phyloP scores from a whole-genome alignment of 64 coral and sea anemone genomes.

The Pocillopora damicornis region DNA sequence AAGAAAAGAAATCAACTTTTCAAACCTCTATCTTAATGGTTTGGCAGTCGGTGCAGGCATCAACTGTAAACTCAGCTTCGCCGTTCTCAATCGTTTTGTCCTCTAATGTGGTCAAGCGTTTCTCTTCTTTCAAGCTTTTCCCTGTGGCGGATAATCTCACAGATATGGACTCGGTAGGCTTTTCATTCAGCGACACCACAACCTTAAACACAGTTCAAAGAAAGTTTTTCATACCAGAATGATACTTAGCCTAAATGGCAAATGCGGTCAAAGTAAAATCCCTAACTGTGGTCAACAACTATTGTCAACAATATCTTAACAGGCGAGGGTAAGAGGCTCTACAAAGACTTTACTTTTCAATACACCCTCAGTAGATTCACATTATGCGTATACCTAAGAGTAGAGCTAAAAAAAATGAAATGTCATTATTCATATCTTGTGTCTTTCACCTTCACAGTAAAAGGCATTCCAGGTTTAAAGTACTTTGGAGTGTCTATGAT shows the following conservation, averaged over 20 bases:
- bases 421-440: no score
- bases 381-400: no score
- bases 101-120: background rate
- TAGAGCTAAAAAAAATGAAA: no score
- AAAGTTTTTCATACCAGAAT: no score
- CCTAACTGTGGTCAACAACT: no score
- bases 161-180: background rate
- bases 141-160: background rate
- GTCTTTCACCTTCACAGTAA: conserved; percentile 56
- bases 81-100: background rate
- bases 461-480: conserved; percentile 87
- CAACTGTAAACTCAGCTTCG: background rate
- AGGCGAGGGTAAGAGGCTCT: no score
- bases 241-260: no score
- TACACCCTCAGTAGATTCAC: no score
- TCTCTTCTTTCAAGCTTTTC: background rate
- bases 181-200: background rate
- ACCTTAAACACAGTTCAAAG: background rate
- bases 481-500: conserved; percentile 69
- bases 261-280: no score
- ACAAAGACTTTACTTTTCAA: no score
- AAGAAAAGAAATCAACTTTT: no score
- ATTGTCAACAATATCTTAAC: no score
- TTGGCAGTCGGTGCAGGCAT: background rate
- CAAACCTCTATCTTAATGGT: background rate